These are phyloP conservation scores for Oasisia sp. DNA, from an alignment of 2,888 invertebrate genomes.

Conservation along the genomic window DNA sequence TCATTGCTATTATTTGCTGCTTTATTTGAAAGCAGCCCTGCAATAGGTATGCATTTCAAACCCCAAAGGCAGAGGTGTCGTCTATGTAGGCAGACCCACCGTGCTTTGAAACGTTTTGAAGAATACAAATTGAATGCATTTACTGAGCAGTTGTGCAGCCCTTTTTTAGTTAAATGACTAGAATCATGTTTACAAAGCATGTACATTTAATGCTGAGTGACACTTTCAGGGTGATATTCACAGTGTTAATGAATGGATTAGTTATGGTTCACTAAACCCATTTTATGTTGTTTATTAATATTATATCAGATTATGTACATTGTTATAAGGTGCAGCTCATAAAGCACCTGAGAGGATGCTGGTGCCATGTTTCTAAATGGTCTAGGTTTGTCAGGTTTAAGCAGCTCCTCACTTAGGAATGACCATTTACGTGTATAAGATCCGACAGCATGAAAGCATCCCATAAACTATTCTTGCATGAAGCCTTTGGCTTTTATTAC, in stretches of 20 bases:
- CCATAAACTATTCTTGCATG: background rate
- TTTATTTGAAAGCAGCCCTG: background rate
- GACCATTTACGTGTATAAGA: background rate
- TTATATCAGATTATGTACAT: background rate
- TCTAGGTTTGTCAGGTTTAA: background rate
- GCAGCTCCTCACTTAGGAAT: background rate
- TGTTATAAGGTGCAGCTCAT: background rate
- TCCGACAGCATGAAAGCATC: background rate
- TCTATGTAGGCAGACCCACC: background rate
- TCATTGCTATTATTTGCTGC: conserved; percentile 1
- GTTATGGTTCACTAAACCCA: no score
- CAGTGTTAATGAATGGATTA: no score
- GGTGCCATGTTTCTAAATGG: background rate
- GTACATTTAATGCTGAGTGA: no score
- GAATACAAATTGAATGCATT: background rate
- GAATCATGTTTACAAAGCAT: no score
- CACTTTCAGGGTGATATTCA: no score
- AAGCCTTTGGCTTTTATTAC: background rate
- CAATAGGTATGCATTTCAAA: background rate
- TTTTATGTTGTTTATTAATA: no score
- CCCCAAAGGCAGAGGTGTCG: background rate
- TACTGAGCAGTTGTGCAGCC: background rate
- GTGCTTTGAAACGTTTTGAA: background rate
- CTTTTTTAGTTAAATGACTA: background rate
- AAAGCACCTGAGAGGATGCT: background rate